Conservation (phyloP, 2,888 invertebrate genomes). For the Pegoplata infirma region DNA sequence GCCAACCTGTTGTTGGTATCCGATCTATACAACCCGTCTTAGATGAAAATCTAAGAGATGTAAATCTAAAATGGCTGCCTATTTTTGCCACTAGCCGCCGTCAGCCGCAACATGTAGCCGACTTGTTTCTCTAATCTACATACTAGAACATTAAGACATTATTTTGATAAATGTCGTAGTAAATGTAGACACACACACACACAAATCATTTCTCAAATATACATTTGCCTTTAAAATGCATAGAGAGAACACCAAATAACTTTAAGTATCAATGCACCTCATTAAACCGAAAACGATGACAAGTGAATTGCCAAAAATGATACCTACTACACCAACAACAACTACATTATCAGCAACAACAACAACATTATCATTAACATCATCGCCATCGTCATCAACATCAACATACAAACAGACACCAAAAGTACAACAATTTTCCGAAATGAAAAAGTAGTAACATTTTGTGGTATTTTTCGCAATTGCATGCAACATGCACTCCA, state of each 20-base stretch:
- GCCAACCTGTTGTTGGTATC: too few species aligned
- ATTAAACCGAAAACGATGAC: conserved; percentile 47
- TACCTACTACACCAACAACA: conserved; percentile 64
- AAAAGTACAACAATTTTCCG: conserved; percentile 12
- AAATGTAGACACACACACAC: neutral
- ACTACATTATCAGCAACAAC: conserved; percentile 53
- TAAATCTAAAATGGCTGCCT: too few species aligned
- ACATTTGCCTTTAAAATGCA: conserved; percentile 36
- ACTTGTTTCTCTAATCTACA: too few species aligned
- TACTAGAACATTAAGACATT: neutral
- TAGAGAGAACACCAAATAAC: conserved; percentile 34
- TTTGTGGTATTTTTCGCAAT: conserved; percentile 59
- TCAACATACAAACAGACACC: too few species aligned
- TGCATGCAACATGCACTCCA: conserved; percentile 69
- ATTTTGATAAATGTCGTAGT: neutral
- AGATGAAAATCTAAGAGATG: too few species aligned
- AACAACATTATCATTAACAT: conserved; percentile 13
- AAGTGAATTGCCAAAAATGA: conserved; percentile 41
- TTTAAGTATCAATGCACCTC: conserved; percentile 48
- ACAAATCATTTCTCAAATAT: neutral
- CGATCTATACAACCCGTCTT: too few species aligned
- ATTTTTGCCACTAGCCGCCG: too few species aligned
- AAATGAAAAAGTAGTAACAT: conserved; percentile 42
- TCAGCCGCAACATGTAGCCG: too few species aligned
- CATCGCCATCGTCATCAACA: conserved; percentile 31